Conservation (phyloP, 1,140 invertebrate species). For the Zaprionus inermis region DNA sequence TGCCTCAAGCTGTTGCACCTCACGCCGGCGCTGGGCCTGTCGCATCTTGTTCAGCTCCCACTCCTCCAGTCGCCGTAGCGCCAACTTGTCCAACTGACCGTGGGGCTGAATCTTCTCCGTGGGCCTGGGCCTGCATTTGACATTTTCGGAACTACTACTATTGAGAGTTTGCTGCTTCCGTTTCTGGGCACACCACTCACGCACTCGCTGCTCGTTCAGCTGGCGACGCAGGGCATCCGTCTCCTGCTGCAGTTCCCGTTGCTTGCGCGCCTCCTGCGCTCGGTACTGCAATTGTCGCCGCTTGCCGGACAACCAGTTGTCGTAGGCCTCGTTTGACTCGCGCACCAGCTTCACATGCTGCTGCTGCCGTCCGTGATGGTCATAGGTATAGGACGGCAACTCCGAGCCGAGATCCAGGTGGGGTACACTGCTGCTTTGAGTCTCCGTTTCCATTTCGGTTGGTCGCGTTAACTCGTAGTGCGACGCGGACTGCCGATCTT, state of each 20-base stretch:
- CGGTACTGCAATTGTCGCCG: slow-evolving; percentile 39
- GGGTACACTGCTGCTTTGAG: slow-evolving; percentile 26
- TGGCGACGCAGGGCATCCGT: slow-evolving; percentile 21
- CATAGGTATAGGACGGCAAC: slow-evolving; percentile 26
- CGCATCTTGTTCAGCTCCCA: slow-evolving; percentile 57
- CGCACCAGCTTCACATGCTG: slow-evolving; percentile 38
- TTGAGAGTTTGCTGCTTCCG: slow-evolving; percentile 4
- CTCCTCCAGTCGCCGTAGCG: slow-evolving; percentile 19
- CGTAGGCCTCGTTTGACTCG: slow-evolving; percentile 51
- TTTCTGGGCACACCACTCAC: slow-evolving; percentile 51
- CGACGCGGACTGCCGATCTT: slow-evolving; percentile 45
- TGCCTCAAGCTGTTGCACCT: slow-evolving; percentile 4
- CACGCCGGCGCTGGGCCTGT: slow-evolving; percentile 37
- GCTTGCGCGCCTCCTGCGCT: slow-evolving; percentile 18
- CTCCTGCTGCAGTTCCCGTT: slow-evolving; percentile 19
- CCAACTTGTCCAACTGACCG: background rate
- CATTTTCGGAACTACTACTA: background rate
- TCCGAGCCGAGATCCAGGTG: slow-evolving; percentile 42
- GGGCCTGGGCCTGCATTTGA: background rate
- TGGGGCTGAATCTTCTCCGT: background rate
- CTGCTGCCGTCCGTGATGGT: slow-evolving; percentile 30
- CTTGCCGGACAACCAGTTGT: slow-evolving; percentile 66
- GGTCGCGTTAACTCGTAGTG: slow-evolving; percentile 5
- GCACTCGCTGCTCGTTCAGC: slow-evolving; percentile 45
- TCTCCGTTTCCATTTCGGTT: background rate